phyloP scores from a whole-genome alignment of 2,888 invertebrate genomes.

The Clivina fossor region DNA sequence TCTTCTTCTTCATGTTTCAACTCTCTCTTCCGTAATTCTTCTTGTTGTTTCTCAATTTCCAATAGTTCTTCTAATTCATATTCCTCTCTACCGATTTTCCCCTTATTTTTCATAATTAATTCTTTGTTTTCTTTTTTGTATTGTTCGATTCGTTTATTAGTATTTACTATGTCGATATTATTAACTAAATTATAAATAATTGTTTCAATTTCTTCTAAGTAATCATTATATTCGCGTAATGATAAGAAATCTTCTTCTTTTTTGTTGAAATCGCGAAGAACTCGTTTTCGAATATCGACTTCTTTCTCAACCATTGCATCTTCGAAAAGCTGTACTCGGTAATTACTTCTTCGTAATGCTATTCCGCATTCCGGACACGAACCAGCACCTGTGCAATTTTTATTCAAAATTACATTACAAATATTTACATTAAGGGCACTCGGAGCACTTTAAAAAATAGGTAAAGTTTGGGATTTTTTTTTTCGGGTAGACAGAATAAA shows the following conservation, averaged over 20 bases:
- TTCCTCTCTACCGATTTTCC: constrained; percentile 76
- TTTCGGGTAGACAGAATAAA: too few species aligned
- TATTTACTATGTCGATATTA: constrained; percentile 84
- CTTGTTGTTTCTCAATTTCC: constrained; percentile 77
- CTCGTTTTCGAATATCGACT: constrained; percentile 87
- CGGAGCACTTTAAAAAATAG: neutral
- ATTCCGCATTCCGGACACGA: constrained; percentile 93
- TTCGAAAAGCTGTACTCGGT: constrained; percentile 93
- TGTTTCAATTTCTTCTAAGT: constrained; percentile 91
- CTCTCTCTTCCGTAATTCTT: constrained; percentile 73
- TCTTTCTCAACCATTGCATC: constrained; percentile 97
- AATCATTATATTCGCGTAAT: constrained; percentile 89
- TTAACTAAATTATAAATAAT: constrained; percentile 89
- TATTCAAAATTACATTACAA: constrained; percentile 32
- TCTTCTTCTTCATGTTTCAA: constrained; percentile 66
- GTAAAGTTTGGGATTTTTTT: too few species aligned
- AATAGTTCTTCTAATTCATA: constrained; percentile 83
- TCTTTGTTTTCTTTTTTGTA: constrained; percentile 91
- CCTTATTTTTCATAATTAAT: constrained; percentile 77
- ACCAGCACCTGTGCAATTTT: constrained; percentile 75
- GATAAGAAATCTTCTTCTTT: constrained; percentile 90
- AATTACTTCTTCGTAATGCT: constrained; percentile 84
- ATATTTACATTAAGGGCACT: neutral
- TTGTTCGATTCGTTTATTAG: constrained; percentile 86
- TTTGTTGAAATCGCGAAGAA: constrained; percentile 90